Conservation (phyloP, 2,113 vertebrate genomes). For the Corythornis madagascariensis region DNA sequence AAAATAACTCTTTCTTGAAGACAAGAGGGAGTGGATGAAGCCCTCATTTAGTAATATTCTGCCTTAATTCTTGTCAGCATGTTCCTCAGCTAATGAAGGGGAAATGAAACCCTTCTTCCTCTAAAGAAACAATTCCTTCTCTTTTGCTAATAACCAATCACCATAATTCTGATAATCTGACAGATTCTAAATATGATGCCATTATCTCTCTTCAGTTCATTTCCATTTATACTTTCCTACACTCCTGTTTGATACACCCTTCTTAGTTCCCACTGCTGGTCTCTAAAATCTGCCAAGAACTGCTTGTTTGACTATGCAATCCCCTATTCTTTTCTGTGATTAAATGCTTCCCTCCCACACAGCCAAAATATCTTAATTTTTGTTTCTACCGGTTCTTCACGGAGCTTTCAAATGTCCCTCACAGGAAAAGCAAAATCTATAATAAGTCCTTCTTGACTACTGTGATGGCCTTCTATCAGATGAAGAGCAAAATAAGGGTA, state of each 20-base stretch:
- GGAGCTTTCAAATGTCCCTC: neutral
- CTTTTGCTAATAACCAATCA: slow-evolving; percentile 25
- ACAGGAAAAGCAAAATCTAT: neutral
- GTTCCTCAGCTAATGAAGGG: slow-evolving; percentile 18
- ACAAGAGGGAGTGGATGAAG: neutral
- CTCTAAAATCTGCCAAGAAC: neutral
- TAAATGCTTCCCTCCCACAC: slow-evolving; percentile 3
- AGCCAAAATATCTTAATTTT: neutral
- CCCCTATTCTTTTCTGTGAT: neutral
- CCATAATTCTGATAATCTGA: neutral
- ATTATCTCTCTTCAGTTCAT: neutral
- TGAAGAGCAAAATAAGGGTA: neutral
- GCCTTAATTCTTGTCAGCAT: slow-evolving; percentile 14
- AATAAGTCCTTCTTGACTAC: neutral
- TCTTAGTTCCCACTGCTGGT: neutral
- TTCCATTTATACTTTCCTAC: neutral
- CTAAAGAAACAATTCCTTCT: slow-evolving; percentile 2
- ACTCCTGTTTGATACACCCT: neutral
- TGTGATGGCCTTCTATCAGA: neutral
- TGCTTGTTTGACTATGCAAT: neutral
- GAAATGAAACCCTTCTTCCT: slow-evolving; percentile 27
- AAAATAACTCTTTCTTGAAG: slow-evolving; percentile 8
- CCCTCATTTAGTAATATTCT: neutral
- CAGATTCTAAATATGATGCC: neutral
- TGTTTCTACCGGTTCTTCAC: neutral